Evolutionary conservation across 2,797 vertebrate species (phyloP), one percentile per base, ranked within the genome.

Genomic region (Periparus ater): DNA sequence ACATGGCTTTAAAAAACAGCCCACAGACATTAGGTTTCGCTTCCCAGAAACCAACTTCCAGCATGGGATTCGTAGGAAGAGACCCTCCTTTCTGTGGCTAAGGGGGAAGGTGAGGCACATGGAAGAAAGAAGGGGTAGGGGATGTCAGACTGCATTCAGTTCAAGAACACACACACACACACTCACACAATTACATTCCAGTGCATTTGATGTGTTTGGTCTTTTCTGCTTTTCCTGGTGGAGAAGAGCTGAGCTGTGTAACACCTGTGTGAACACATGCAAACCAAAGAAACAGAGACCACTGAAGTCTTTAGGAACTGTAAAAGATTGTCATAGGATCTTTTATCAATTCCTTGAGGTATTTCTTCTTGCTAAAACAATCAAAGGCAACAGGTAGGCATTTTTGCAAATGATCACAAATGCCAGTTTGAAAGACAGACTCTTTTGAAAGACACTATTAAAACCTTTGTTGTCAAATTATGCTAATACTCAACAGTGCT

Each of bases 41-140:
- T 95, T 96, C 96, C 94, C 91, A 96, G 94, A 97, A 96, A 96
- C 96, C 96, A 97, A 93, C 94, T 96, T 96, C 95, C 95, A 97
- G 94, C 95, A 96, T 94, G 94, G 96, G 88, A 97, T 96, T 97
- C 87, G 3, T 83, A 95, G 96, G 95, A 96, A 97, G 94, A 93
- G 87, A 95, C 47, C 93, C 79, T 95, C 82, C 85, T 93, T 91
- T 96, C 95, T 96, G 96, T 87, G 95, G 94, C 88, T 83, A 95
- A 76, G 75, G 89, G 82, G 91, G 63, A 93, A 91, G 84, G 66
- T 96, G 94, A 97, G 96, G 95, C 91, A 94, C 92, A 2, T 80
- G 88, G 88, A 94, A 94, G 92, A 89, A 90, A 88, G 88, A 95
- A 88, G 72, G 95, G 95, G 63, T 72, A 94, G 30, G 89, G 91